phyloP scores from a whole-genome alignment of 2,113 vertebrate genomes.

The Aplodontia rufa region DNA sequence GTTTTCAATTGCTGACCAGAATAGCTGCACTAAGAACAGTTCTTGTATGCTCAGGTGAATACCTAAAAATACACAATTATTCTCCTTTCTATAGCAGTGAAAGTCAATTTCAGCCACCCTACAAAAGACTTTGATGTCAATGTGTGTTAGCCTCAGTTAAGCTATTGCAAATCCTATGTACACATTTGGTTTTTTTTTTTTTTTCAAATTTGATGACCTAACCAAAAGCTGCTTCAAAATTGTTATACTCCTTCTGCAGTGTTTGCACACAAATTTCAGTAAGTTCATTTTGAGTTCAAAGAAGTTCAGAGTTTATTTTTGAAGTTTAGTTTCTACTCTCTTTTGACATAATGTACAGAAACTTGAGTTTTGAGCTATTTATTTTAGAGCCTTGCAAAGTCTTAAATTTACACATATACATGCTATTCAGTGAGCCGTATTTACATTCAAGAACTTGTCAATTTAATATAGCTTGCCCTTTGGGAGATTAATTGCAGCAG shows the following conservation, averaged over 20 bases:
- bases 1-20: conserved; percentile 63
- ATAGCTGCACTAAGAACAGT: conserved; percentile 48
- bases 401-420: conserved; percentile 10
- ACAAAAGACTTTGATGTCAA: conserved; percentile 68
- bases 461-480: conserved; percentile 44
- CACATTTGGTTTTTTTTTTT: no score
- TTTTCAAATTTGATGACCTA: conserved; percentile 62
- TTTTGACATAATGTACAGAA: not conserved
- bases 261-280: conserved; percentile 15
- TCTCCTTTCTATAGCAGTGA: conserved; percentile 60
- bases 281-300: conserved; percentile 51
- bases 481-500: conserved; percentile 50
- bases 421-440: not conserved
- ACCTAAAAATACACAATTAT: conserved; percentile 70
- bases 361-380: conserved; percentile 11
- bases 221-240: conserved; percentile 36
- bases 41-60: conserved; percentile 67
- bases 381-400: not conserved
- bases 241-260: not conserved
- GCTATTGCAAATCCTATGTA: conserved; percentile 60
- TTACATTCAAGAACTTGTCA: conserved; percentile 46
- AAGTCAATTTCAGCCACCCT: conserved; percentile 62
- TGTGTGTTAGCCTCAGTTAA: conserved; percentile 59
- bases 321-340: not conserved
- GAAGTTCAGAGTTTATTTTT: conserved; percentile 36